Conservation (phyloP, 1,140 invertebrate genomes). For the Drosophila bifasciata region DNA sequence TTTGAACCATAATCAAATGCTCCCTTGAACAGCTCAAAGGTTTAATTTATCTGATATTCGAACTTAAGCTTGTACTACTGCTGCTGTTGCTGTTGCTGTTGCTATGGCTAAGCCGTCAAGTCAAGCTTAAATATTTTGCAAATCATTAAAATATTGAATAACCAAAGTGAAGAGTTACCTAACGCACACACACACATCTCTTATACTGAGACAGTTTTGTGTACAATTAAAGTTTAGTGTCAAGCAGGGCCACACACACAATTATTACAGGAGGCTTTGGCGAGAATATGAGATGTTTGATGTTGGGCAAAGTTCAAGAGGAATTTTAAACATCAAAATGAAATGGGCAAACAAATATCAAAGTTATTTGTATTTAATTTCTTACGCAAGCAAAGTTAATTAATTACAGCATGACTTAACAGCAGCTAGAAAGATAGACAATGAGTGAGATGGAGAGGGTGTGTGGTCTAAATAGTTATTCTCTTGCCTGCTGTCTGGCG, state of each 20-base stretch:
- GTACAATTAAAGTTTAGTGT: conserved; percentile 33
- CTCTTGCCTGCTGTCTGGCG: conserved; percentile 1
- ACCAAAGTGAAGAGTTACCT: not conserved
- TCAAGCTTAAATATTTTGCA: conserved; percentile 21
- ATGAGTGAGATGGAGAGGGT: not conserved
- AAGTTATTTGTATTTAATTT: conserved; percentile 81
- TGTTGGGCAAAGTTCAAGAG: conserved; percentile 27
- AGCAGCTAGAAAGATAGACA: conserved; percentile 3
- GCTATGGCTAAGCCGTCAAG: not conserved
- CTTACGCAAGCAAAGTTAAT: conserved; percentile 75
- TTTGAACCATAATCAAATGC: conserved; percentile 5
- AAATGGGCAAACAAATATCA: conserved; percentile 75
- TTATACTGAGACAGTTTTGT: conserved; percentile 22
- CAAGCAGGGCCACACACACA: conserved; percentile 15
- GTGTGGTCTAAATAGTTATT: conserved; percentile 3
- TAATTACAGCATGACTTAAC: conserved; percentile 68
- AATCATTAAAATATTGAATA: conserved; percentile 35
- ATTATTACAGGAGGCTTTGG: not conserved
- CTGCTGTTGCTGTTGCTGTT: too few relatives aligned
- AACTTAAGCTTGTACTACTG: too few relatives aligned
- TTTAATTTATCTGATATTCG: conserved; percentile 4
- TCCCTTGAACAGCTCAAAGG: conserved; percentile 1
- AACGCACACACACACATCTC: conserved; percentile 15
- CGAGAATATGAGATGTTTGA: conserved; percentile 9
- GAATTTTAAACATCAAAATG: conserved; percentile 53